Conservation (phyloP, 2,113 vertebrate species). For the Gadus chalcogrammus region DNA sequence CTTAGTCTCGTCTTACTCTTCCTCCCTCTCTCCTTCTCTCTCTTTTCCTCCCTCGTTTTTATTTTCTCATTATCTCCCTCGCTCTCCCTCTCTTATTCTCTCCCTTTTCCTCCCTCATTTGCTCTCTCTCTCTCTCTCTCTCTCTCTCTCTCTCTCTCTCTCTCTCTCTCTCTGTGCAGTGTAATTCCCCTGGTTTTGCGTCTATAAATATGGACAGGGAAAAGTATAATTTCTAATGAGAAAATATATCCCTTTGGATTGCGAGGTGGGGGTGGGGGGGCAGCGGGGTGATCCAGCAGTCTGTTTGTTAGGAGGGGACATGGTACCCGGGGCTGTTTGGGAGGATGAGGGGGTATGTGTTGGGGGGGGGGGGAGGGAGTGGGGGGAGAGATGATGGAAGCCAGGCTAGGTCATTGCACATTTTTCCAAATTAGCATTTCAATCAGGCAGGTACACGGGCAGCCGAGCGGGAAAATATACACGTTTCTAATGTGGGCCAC, state of each 20-base stretch:
- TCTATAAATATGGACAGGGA: constrained; percentile 68
- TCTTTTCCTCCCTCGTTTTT: no score
- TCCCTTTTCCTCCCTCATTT: no score
- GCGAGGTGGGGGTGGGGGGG: constrained; percentile 51
- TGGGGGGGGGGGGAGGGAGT: no score
- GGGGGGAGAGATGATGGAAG: constrained; percentile 30
- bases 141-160: constrained; percentile 45
- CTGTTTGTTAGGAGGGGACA: constrained; percentile 77
- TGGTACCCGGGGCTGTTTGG: constrained; percentile 71
- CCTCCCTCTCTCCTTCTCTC: no score
- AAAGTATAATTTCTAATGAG: constrained; percentile 75
- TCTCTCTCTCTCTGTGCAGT: constrained; percentile 40
- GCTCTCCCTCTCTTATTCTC: no score
- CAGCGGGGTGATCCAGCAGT: constrained; percentile 38
- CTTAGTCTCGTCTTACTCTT: no score
- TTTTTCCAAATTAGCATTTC: constrained; percentile 78
- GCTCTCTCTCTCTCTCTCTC: constrained; percentile 44
- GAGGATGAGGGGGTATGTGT: constrained; percentile 27
- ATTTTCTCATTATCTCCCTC: no score
- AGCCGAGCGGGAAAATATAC: constrained; percentile 65
- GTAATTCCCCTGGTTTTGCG: constrained; percentile 77
- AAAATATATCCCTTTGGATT: constrained; percentile 76
- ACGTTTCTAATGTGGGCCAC: constrained; percentile 54
- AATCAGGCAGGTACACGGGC: constrained; percentile 69
- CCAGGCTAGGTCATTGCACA: constrained; percentile 73